Conservation (phyloP, 2,888 invertebrate genomes). For the Polia nebulosa region DNA sequence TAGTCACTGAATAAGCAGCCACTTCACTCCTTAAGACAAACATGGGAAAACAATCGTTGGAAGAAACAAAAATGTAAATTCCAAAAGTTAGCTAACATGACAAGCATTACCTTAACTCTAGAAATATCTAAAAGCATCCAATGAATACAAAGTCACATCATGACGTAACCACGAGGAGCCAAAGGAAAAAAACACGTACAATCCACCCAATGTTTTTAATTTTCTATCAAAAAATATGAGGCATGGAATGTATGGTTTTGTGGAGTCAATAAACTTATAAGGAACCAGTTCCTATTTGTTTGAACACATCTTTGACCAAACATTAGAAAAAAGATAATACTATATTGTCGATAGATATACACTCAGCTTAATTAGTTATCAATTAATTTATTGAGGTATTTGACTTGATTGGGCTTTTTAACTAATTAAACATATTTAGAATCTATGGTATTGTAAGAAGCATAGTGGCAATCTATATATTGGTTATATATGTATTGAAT, state of each 20-base stretch:
- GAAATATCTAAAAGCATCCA: conserved; percentile 45
- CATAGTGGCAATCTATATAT: not conserved
- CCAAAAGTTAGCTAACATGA: conserved; percentile 4
- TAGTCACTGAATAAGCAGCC: not conserved
- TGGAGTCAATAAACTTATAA: conserved; percentile 88
- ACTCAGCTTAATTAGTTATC: conserved; percentile 59
- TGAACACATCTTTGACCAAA: conserved; percentile 84
- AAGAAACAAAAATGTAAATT: not conserved
- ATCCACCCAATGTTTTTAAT: conserved; percentile 67
- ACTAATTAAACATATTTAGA: too few relatives aligned
- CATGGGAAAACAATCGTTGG: not conserved
- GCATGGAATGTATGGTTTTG: conserved; percentile 78
- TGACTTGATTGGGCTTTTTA: conserved; percentile 39
- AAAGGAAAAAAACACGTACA: conserved; percentile 52
- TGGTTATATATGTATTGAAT: not conserved
- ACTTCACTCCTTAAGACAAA: not conserved
- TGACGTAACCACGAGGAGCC: conserved; percentile 41
- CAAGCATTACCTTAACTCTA: conserved; percentile 25
- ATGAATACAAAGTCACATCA: conserved; percentile 35
- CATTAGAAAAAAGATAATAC: conserved; percentile 68
- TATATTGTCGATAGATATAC: conserved; percentile 60
- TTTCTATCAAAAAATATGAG: conserved; percentile 72
- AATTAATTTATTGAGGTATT: conserved; percentile 48
- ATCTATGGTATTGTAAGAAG: not conserved
- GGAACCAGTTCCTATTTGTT: conserved; percentile 87